phyloP scores from a whole-genome alignment of 1,140 invertebrate genomes.

The Olivierus martensii region DNA sequence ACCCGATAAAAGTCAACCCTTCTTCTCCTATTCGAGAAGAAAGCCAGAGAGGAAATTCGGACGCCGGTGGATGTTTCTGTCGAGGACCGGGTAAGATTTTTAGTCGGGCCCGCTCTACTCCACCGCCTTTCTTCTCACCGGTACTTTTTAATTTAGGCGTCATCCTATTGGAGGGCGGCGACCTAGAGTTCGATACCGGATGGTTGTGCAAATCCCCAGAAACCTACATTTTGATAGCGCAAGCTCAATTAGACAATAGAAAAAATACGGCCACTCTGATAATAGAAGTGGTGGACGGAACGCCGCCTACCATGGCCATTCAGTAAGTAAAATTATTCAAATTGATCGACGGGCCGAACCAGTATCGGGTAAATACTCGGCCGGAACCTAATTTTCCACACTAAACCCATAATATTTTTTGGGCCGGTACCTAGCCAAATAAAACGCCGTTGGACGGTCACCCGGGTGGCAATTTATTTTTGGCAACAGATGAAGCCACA shows the following conservation, averaged over 20 bases:
- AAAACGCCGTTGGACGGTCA: too few species aligned
- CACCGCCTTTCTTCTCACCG: background rate
- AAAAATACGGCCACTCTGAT: conserved; percentile 1
- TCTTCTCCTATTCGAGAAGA: conserved; percentile 8
- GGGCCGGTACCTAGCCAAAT: too few species aligned
- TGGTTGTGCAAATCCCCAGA: background rate
- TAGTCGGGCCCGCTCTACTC: too few species aligned
- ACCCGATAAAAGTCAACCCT: conserved; percentile 5
- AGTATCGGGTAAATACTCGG: too few species aligned
- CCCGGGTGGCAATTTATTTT: too few species aligned
- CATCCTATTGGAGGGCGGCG: background rate
- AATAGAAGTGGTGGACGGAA: conserved; percentile 5
- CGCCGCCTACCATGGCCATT: conserved; percentile 4
- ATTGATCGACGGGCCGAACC: too few species aligned
- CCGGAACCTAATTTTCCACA: too few species aligned
- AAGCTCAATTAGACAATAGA: conserved; percentile 5
- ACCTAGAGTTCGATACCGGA: background rate
- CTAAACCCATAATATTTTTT: too few species aligned
- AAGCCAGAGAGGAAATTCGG: background rate
- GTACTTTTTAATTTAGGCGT: background rate
- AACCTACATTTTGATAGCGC: conserved; percentile 4
- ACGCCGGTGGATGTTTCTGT: conserved; percentile 12
- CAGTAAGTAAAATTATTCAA: conserved; percentile 3
- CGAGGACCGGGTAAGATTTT: conserved; percentile 14
- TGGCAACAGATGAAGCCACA: too few species aligned